Evolutionary conservation across 2,797 vertebrate genomes (phyloP).

Genomic region (Kryptopterus vitreolus): DNA sequence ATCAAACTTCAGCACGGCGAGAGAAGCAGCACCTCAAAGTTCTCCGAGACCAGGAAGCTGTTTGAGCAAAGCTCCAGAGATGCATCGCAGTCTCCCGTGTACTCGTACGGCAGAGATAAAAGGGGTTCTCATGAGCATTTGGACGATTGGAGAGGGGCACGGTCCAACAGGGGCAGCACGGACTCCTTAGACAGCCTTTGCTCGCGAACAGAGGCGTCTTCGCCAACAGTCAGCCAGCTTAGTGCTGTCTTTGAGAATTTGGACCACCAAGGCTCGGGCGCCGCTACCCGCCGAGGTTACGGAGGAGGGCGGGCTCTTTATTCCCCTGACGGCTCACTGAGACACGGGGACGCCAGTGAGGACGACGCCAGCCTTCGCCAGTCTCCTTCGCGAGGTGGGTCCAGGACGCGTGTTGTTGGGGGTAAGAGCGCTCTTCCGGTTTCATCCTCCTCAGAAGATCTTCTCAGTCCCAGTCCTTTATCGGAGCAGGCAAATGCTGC

Average conservation of each 20-base stretch:
- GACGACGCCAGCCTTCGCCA: constrained; percentile 72
- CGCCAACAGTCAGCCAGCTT: constrained; percentile 95
- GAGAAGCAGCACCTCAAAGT: constrained; percentile 82
- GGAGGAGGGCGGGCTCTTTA: constrained; percentile 74
- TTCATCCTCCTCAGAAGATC: constrained; percentile 75
- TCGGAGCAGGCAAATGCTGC: constrained; percentile 55
- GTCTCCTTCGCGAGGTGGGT: constrained; percentile 67
- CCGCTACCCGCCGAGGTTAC: constrained; percentile 69
- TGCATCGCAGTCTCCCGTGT: constrained; percentile 82
- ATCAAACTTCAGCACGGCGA: constrained; percentile 85
- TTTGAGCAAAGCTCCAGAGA: constrained; percentile 90
- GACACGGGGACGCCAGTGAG: constrained; percentile 74
- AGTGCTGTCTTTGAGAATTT: constrained; percentile 93
- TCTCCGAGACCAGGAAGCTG: constrained; percentile 92
- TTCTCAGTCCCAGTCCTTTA: constrained; percentile 69
- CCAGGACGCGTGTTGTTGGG: constrained; percentile 60
- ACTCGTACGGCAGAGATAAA: constrained; percentile 86
- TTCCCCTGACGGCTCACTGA: constrained; percentile 76
- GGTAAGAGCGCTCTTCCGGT: constrained; percentile 66
- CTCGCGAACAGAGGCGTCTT: constrained; percentile 91
- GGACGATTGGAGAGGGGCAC: constrained; percentile 85
- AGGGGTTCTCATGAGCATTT: constrained; percentile 81
- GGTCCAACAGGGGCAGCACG: constrained; percentile 91
- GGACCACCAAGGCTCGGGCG: constrained; percentile 68
- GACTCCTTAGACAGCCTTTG: constrained; percentile 96